phyloP scores from a whole-genome alignment of 2,888 invertebrate species.

The Rotaria magnacalcarata region DNA sequence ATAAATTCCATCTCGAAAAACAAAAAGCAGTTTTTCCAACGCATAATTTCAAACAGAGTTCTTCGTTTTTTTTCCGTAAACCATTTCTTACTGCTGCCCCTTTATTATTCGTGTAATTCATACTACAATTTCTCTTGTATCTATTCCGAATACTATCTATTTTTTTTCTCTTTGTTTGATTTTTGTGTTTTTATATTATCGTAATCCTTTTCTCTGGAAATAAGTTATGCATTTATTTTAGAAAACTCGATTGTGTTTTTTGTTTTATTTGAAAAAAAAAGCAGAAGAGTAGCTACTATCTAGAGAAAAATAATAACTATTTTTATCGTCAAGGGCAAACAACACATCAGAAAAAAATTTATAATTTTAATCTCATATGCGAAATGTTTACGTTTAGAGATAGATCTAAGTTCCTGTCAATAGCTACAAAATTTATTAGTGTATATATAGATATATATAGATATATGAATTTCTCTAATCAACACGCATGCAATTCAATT shows the following conservation, averaged over 20 bases:
- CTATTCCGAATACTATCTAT: neutral
- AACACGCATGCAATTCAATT: no score
- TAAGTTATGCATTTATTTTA: neutral
- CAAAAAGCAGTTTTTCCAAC: neutral
- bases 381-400: neutral
- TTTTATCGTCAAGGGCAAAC: neutral
- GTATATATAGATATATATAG: no score
- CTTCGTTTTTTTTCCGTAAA: neutral
- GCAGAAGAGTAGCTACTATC: neutral
- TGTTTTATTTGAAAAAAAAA: neutral
- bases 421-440: no score
- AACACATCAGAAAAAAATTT: neutral
- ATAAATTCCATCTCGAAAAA: neutral
- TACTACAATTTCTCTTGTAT: neutral
- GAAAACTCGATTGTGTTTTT: neutral
- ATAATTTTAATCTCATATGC: neutral
- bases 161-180: neutral
- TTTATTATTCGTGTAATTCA: neutral
- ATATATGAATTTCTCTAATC: no score
- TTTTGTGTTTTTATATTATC: neutral
- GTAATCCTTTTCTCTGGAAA: neutral
- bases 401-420: no score
- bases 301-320: neutral
- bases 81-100: neutral
- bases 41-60: neutral